Percentiles rank a stretch among this genome's conserved stretches.
These are phyloP conservation scores for Bombyx mandarina DNA, from an alignment of 1,140 invertebrate genomes.

Conservation along the genomic window DNA sequence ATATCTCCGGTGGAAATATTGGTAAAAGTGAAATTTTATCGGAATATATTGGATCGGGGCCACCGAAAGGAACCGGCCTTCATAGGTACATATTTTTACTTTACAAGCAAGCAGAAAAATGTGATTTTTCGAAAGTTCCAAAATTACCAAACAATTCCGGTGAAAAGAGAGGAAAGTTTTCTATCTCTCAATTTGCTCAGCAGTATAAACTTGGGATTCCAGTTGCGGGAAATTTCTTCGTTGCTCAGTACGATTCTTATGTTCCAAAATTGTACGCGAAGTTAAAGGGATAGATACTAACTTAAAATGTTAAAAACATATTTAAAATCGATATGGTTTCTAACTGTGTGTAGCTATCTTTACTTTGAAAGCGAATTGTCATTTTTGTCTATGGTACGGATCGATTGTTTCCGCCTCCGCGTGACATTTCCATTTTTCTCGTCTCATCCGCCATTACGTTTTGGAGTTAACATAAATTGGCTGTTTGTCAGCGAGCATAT, in stretches of 20 bases:
- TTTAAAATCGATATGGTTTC: constrained; percentile 1
- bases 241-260: constrained; percentile 58
- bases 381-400: constrained; percentile 53
- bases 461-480: constrained; percentile 65
- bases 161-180: constrained; percentile 57
- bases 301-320: not conserved
- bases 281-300: constrained; percentile 36
- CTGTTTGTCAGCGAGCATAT: constrained; percentile 49
- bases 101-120: constrained; percentile 45
- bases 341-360: constrained; percentile 15
- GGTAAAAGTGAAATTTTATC: constrained; percentile 80
- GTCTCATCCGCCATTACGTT: constrained; percentile 58
- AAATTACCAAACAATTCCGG: constrained; percentile 37
- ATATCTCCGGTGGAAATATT: constrained; percentile 86
- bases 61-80: constrained; percentile 84
- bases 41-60: constrained; percentile 89
- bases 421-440: constrained; percentile 64
- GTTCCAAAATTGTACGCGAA: constrained; percentile 56
- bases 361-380: constrained; percentile 14
- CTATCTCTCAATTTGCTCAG: constrained; percentile 47
- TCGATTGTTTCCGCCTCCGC: constrained; percentile 68
- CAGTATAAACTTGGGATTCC: constrained; percentile 45
- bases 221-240: constrained; percentile 52
- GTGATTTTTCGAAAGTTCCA: constrained; percentile 24
- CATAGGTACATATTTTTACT: constrained; percentile 76